Evolutionary conservation across 2,888 invertebrate species (phyloP), one percentile per base, ranked within the genome.

Genomic region (Eumacrocentrus americanus): DNA sequence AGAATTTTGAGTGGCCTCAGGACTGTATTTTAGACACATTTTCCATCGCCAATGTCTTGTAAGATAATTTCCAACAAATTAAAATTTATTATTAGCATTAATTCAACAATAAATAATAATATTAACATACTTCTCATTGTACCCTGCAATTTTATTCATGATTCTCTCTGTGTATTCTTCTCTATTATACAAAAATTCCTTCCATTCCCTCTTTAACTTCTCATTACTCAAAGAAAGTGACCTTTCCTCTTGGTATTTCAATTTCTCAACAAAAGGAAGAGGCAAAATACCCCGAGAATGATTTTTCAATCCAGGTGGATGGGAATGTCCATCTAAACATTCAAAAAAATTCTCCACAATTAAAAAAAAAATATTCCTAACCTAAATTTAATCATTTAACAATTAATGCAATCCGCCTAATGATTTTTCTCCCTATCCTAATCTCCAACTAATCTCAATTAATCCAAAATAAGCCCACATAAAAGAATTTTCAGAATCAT

Each of bases 21-120:
- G 58, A n/a, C 46, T 12, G 12, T 68, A 68, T 50, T 58, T 62
- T 37, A 61, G 58, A 29, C 61, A 67, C 34, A 54, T 60, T 56
- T 65, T 65, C 65, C 66, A 69, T 9, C 60, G 61, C 65, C 66
- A 69, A 59, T 37, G 65, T 54, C 68, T 68, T 18, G 23, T 50
- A 40, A 34, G 9, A 50, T 40, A 14, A 53, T 18, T 14, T 14
- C 1, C 4, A 9, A 20, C 42, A 56, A 35, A 35, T 11, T 1
- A 16, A 6, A n/a, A 37, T 37, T 37, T 12, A 14, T 11, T 37
- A 37, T 12, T n/a, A 37, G 3, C 12, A n/a, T 16, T 14, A 14
- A 40, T 9, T 16, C 1, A 42, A 42, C 11, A 20, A 11, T 16
- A 6, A 2, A 9, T 18, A 3, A 18, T 9, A 42, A 42, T 18